These are phyloP conservation scores for Perodicticus potto DNA, from an alignment of 2,797 vertebrate species.

Conservation along the genomic window DNA sequence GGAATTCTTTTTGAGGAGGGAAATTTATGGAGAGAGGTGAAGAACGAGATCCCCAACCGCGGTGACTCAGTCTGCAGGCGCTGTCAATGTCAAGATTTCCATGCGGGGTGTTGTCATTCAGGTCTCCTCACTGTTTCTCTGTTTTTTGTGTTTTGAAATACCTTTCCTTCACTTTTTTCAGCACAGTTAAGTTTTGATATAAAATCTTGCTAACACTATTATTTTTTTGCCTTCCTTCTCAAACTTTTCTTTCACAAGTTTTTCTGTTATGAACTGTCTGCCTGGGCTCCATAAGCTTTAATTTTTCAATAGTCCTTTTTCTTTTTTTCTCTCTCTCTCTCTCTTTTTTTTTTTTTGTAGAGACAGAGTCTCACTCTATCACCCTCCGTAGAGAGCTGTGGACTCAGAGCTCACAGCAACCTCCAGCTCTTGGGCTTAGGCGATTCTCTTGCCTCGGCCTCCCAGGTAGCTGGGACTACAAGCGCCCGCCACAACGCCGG, in stretches of 20 bases:
- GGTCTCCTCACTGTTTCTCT: neutral
- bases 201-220: neutral
- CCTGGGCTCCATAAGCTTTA: no score
- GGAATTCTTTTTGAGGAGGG: neutral
- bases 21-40: neutral
- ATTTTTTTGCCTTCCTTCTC: neutral
- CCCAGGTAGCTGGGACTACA: no score
- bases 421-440: no score
- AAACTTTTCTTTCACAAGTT: neutral
- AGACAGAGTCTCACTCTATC: no score
- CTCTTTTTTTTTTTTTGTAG: neutral
- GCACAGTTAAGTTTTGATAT: neutral
- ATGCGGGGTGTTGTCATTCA: neutral
- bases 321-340: no score
- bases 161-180: neutral
- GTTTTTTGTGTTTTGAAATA: neutral
- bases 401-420: no score
- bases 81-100: neutral
- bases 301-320: neutral
- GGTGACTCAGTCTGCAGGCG: neutral
- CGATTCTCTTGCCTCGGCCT: no score
- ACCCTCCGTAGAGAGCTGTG: no score
- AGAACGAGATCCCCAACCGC: neutral
- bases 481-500: no score
- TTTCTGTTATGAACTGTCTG: neutral